phyloP scores from a whole-genome alignment of 2,113 vertebrate species.

The Sphyrna mokarran region DNA sequence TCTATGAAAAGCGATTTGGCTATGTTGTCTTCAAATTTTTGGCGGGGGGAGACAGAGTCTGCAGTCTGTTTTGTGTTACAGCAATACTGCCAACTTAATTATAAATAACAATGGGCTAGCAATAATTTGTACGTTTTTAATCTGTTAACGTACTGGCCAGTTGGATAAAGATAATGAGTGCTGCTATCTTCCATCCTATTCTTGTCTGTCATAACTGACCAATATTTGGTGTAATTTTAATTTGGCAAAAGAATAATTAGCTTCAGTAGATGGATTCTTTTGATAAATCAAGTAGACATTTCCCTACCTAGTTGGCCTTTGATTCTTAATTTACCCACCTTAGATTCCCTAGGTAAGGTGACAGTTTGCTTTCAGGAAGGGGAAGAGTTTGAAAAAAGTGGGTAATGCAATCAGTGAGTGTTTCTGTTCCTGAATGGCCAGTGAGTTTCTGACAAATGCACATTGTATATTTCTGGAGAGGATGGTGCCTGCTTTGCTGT shows the following conservation, averaged over 20 bases:
- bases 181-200: background rate
- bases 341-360: background rate
- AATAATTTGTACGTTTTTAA: background rate
- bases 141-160: background rate
- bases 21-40: background rate
- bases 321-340: background rate
- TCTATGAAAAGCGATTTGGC: background rate
- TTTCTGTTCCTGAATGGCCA: background rate
- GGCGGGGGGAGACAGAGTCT: background rate
- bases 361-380: background rate
- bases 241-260: background rate
- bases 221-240: background rate
- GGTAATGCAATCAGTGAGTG: background rate
- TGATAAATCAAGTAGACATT: too few relatives aligned
- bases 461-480: background rate
- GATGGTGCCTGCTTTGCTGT: background rate
- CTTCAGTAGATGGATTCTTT: background rate
- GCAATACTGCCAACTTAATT: background rate
- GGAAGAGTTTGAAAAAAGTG: background rate
- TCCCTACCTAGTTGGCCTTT: background rate
- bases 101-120: background rate
- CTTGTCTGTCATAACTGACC: background rate
- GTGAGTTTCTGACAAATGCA: background rate
- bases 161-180: background rate
- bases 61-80: background rate